Evolutionary conservation across 1,140 invertebrate species (phyloP).

Genomic region (Drosophila dunni): DNA sequence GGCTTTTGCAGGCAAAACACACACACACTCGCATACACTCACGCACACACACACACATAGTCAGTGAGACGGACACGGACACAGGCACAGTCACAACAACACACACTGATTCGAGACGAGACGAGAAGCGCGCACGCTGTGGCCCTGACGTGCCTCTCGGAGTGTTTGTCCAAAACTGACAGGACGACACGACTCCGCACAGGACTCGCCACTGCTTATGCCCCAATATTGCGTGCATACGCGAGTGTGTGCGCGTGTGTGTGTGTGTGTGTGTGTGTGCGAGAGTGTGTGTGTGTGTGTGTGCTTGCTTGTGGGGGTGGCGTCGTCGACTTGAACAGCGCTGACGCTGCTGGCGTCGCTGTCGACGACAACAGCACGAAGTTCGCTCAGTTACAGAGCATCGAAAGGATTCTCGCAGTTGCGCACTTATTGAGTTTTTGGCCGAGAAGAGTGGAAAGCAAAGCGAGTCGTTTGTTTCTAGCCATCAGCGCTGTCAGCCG

Average conservation of each 20-base stretch:
- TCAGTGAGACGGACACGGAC: conserved; percentile 47
- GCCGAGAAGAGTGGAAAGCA: neutral
- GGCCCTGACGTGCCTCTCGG: conserved; percentile 81
- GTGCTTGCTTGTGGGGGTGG: conserved; percentile 35
- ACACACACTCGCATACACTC: conserved; percentile 32
- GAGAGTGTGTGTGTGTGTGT: neutral
- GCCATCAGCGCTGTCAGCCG: neutral
- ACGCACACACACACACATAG: conserved; percentile 46
- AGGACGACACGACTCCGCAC: conserved; percentile 44
- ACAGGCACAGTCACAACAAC: conserved; percentile 49
- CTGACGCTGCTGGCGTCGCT: conserved; percentile 21
- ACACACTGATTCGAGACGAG: conserved; percentile 69
- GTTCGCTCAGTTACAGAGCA: conserved; percentile 11
- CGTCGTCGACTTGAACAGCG: conserved; percentile 33
- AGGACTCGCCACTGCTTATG: conserved; percentile 27
- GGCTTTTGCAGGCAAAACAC: conserved; percentile 33
- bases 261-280: conserved; percentile 5
- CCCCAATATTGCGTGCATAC: neutral
- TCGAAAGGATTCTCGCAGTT: conserved; percentile 50
- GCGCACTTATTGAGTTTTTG: conserved; percentile 40
- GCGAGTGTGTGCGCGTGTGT: neutral
- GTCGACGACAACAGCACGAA: conserved; percentile 30
- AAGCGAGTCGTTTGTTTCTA: conserved; percentile 1
- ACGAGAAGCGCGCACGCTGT: conserved; percentile 76
- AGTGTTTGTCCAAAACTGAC: conserved; percentile 83